Base-by-base conservation (phyloP, 1,140 invertebrate species). In the Linepithema humile region DNA sequence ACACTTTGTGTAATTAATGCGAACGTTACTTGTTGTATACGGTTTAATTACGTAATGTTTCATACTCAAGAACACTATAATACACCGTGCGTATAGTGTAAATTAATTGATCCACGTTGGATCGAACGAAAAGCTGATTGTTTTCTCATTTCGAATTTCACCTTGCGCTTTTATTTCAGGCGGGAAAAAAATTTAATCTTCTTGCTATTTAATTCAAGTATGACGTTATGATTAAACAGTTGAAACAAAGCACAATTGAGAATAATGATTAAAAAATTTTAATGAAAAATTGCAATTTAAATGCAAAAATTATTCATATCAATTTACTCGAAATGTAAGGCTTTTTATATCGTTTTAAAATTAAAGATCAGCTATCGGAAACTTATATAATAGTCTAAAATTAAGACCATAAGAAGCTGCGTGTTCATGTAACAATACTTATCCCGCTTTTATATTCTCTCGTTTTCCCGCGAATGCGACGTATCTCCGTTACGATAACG, bases 11-110 rank as follows among this genome's bases (percentile, higher is more conserved):
- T 77, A 77, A 65, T 77, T 65, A 77, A 77, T 38, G 43, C 55
- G 38, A 43, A 38, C 40, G 59, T 64, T 60, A 48, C 40, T 32
- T 38, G 7, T 23, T 50, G 40, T 48, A 35, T 75, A 29, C 60
- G 32, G 7, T 77, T 65, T 65, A 77, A 77, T 77, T 77, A 77
- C 57, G 32, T 77, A 77, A 77, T 65, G 59, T 65, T 65, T 65
- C 74, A 38, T 65, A 50, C 9, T 0, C 7, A 26, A 12, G 29
- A 48, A 12, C 43, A 10, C 12, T 9, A 53, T 38, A 38, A 65
- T 50, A 77, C 43, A 55, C 1, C 12, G 15, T 26, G 23, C 35
- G n/a, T 17, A 10, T 50, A 38, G 35, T 17, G n/a, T 3, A 48
- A 65, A 77, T 64, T 65, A 77, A 77, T 77, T n/a, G 20, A 38